Percentiles rank a stretch among this genome's conserved stretches.
Evolutionary conservation across 2,888 invertebrate genomes (phyloP).

Genomic region (Tenthredo notha): DNA sequence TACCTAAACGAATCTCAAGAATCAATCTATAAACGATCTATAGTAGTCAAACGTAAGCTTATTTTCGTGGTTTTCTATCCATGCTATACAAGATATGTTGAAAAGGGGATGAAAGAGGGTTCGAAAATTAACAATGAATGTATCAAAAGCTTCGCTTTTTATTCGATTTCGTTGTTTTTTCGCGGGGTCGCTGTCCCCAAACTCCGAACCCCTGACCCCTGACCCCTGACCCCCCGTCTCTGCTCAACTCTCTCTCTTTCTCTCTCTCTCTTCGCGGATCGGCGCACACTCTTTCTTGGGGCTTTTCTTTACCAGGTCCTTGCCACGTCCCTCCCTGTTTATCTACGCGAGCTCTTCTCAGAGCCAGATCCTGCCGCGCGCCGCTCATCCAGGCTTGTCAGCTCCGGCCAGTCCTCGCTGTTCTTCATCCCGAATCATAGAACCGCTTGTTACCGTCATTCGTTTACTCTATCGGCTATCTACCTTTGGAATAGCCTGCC

Average conservation of each 20-base stretch:
- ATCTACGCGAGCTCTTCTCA: too few relatives aligned
- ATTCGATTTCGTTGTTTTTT: conserved; percentile 43
- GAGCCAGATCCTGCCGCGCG: too few relatives aligned
- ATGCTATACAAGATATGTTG: neutral
- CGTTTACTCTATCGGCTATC: too few relatives aligned
- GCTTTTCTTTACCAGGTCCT: too few relatives aligned
- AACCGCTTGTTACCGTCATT: too few relatives aligned
- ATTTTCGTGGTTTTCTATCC: neutral
- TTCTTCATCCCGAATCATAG: too few relatives aligned
- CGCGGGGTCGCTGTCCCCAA: neutral
- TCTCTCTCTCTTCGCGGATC: too few relatives aligned
- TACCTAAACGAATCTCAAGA: neutral
- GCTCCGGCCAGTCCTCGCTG: too few relatives aligned
- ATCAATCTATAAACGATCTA: neutral
- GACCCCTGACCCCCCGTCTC: neutral
- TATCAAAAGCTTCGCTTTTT: neutral
- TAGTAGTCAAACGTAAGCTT: neutral
- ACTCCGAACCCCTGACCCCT: neutral
- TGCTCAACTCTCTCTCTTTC: neutral
- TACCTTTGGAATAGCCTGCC: too few relatives aligned
- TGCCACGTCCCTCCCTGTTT: too few relatives aligned
- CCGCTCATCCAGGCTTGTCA: too few relatives aligned
- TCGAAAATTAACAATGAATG: conserved; percentile 34
- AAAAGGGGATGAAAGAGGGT: neutral
- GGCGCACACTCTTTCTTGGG: too few relatives aligned